A percentile compares a stretch with the other conserved stretches of the same genome.
These are phyloP conservation scores for Chrysocyon brachyurus DNA, from an alignment of 2,797 vertebrate species.

Conservation along the genomic window DNA sequence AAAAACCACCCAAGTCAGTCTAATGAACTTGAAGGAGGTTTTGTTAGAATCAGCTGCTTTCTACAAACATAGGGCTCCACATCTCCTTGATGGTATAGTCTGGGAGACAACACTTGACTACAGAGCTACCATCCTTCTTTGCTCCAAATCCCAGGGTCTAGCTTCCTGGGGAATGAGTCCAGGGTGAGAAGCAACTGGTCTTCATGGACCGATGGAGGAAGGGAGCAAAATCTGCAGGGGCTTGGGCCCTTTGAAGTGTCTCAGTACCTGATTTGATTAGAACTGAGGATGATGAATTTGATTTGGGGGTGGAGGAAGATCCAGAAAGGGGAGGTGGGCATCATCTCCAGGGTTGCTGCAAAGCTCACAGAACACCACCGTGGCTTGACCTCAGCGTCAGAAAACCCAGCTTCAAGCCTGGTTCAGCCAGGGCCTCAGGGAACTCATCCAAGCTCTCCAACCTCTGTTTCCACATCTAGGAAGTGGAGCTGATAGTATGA, in stretches of 20 bases:
- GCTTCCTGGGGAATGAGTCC: not conserved
- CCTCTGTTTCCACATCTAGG: not conserved
- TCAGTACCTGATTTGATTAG: not conserved
- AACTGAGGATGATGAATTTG: not conserved
- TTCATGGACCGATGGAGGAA: not conserved
- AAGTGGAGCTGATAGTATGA: not conserved
- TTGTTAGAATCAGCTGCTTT: not conserved
- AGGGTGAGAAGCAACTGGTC: not conserved
- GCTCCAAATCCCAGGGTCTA: not conserved
- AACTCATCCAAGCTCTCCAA: not conserved
- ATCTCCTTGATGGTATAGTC: not conserved
- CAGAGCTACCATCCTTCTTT: not conserved
- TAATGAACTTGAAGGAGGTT: not conserved
- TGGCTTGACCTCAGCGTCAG: not conserved
- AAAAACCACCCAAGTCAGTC: not conserved
- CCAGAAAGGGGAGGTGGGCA: not conserved
- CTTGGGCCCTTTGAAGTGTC: not conserved
- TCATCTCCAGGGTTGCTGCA: not conserved
- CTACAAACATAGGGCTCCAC: not conserved
- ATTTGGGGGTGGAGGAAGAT: not conserved
- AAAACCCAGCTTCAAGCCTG: not conserved
- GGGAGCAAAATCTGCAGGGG: not conserved
- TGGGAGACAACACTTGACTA: not conserved
- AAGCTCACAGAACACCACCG: not conserved
- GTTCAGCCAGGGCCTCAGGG: not conserved